Conservation (phyloP, 2,113 vertebrate genomes). For the Phrynosoma platyrhinos region DNA sequence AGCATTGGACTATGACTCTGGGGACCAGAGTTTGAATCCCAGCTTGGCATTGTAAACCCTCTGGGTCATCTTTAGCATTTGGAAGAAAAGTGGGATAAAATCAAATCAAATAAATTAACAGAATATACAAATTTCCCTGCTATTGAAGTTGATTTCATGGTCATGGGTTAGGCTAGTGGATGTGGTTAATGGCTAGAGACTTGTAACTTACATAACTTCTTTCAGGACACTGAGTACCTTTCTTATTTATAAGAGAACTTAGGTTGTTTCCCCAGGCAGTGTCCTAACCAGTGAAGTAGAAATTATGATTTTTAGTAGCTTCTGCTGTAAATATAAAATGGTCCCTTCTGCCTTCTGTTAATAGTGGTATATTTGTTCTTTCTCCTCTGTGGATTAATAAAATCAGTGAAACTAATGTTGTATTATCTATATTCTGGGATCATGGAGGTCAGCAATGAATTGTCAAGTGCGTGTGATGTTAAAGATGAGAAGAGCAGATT, state of each 20-base stretch:
- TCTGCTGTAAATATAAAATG: neutral
- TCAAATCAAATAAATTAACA: neutral
- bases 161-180: neutral
- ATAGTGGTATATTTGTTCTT: neutral
- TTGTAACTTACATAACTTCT: constrained; percentile 22
- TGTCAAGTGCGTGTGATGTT: neutral
- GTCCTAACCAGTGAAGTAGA: constrained; percentile 22
- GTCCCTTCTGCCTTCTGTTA: neutral
- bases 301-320: neutral
- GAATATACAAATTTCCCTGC: neutral
- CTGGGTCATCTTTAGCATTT: too few species aligned
- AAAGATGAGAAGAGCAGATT: constrained; percentile 18
- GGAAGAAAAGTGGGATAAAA: too few species aligned
- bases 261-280: constrained; percentile 27
- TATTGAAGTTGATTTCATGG: neutral
- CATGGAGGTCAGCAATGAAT: neutral
- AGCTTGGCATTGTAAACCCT: too few species aligned
- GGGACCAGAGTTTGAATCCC: too few species aligned
- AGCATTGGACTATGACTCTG: too few species aligned
- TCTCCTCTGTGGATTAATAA: neutral
- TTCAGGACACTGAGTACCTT: neutral
- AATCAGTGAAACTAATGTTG: neutral
- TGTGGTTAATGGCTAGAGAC: neutral
- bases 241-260: constrained; percentile 27
- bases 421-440: neutral